These are phyloP conservation scores for Daubentonia madagascariensis DNA, from an alignment of 2,113 vertebrate species.

Conservation along the genomic window DNA sequence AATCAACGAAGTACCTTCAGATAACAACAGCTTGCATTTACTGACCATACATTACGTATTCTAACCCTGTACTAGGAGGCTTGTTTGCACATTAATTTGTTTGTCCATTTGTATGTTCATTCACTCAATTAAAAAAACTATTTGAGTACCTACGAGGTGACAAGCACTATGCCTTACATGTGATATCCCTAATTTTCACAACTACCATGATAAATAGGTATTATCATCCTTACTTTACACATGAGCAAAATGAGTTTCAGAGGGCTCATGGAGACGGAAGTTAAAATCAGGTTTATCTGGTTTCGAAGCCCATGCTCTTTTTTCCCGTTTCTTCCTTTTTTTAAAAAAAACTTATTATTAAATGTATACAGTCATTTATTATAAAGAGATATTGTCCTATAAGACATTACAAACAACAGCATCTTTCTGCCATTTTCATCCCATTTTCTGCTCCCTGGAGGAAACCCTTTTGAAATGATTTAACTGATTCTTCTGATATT, in stretches of 20 bases:
- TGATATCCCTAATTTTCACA: background rate
- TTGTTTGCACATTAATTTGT: constrained; percentile 2
- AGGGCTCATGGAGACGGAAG: background rate
- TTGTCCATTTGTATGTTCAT: background rate
- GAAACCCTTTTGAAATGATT: background rate
- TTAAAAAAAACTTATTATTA: background rate
- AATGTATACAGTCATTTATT: background rate
- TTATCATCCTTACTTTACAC: background rate
- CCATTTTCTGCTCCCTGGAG: background rate
- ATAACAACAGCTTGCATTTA: background rate
- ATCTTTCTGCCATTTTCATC: background rate
- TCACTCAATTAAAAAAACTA: background rate
- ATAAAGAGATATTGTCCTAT: background rate
- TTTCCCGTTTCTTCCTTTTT: background rate
- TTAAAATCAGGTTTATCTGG: background rate
- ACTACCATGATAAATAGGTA: background rate
- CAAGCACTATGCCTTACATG: background rate
- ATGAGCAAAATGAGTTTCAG: background rate
- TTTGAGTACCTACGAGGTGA: background rate
- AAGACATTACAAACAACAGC: background rate
- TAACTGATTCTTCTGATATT: background rate
- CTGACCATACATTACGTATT: background rate
- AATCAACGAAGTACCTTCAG: background rate
- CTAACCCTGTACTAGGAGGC: background rate
- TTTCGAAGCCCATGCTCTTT: background rate